A percentile compares a stretch with the other conserved stretches of the same genome.
These are phyloP conservation scores for Drosophila pachea DNA, from an alignment of 1,140 invertebrate species.

Conservation along the genomic window DNA sequence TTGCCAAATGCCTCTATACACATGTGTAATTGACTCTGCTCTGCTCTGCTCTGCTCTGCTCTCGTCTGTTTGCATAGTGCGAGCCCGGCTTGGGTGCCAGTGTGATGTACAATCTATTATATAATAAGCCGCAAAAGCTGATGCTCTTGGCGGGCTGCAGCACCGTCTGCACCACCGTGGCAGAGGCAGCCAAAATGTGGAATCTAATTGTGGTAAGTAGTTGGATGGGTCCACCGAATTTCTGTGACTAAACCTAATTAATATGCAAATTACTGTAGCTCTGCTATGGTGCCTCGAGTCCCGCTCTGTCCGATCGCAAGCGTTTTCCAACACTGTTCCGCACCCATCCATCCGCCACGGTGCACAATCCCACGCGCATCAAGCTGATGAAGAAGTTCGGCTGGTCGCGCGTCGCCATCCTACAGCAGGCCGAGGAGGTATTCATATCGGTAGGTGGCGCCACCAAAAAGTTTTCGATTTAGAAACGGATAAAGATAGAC, in stretches of 20 bases:
- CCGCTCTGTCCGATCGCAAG: slow-evolving; percentile 97
- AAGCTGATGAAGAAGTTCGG: slow-evolving; percentile 97
- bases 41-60: neutral
- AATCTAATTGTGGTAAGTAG: slow-evolving; percentile 97
- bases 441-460: slow-evolving; percentile 93
- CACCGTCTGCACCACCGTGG: slow-evolving; percentile 99
- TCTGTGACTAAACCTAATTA: neutral
- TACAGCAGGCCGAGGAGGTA: slow-evolving; percentile 99
- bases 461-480: neutral
- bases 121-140: slow-evolving; percentile 96
- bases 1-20: slow-evolving; percentile 34
- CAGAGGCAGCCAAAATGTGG: slow-evolving; percentile 99
- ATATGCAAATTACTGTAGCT: slow-evolving; percentile 83
- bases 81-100: slow-evolving; percentile 98
- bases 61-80: slow-evolving; percentile 84
- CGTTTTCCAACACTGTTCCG: slow-evolving; percentile 98
- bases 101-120: slow-evolving; percentile 98
- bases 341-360: slow-evolving; percentile 99
- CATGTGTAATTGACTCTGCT: slow-evolving; percentile 45
- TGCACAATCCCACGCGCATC: slow-evolving; percentile 98
- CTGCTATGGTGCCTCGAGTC: slow-evolving; percentile 98
- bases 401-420: slow-evolving; percentile 97
- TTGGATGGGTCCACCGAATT: neutral
- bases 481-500: neutral
- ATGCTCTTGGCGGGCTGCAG: slow-evolving; percentile 98